Evolutionary conservation across 37 sponge, comb jelly and placozoan genomes (phyloP).

Genomic region (Geodia barretti): DNA sequence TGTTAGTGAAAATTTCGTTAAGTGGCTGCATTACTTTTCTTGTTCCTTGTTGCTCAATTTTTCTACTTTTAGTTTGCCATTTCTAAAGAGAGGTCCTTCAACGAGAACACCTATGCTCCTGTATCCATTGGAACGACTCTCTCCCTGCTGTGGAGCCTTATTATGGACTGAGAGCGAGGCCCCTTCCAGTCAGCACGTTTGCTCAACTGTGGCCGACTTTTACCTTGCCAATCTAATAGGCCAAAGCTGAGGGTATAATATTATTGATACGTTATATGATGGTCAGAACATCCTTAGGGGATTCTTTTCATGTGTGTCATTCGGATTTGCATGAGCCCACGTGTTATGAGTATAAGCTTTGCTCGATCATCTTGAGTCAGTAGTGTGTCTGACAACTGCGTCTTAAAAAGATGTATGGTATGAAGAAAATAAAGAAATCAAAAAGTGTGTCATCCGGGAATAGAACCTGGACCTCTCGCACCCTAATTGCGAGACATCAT

Average conservation of each 20-base stretch:
- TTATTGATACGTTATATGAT: background rate
- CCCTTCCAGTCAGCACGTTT: conserved; percentile 31
- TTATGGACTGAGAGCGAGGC: conserved; percentile 6
- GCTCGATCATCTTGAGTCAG: no score
- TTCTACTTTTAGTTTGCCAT: conserved; percentile 60
- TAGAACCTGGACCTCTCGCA: no score
- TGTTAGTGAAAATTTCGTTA: no score
- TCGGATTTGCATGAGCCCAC: background rate
- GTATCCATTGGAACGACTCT: conserved; percentile 60
- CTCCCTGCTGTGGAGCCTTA: conserved; percentile 47
- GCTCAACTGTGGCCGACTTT: conserved; percentile 52
- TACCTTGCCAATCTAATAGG: conserved; percentile 47
- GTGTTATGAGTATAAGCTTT: no score
- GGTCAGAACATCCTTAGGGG: background rate
- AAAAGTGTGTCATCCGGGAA: no score
- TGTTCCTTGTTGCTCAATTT: background rate
- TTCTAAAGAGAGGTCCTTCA: conserved; percentile 85
- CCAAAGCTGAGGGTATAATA: conserved; percentile 32
- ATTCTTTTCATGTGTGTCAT: background rate
- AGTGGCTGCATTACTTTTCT: background rate
- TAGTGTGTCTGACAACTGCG: no score
- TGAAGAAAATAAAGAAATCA: no score
- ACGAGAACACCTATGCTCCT: conserved; percentile 80
- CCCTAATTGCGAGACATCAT: no score
- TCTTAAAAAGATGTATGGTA: no score